Conservation (phyloP, 2,113 vertebrate species). For the Lamprotornis superbus region DNA sequence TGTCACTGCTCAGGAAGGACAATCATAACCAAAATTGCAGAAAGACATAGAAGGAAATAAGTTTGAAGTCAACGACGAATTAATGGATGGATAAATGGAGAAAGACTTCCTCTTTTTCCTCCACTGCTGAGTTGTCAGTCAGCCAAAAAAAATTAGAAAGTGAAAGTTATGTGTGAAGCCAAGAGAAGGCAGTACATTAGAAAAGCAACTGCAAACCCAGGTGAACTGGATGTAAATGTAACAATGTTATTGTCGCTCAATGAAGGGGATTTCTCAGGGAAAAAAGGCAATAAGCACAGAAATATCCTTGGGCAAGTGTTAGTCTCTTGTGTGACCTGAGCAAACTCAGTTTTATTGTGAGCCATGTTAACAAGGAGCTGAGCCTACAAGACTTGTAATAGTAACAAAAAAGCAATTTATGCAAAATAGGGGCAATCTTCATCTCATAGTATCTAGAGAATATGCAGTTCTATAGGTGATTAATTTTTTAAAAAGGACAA, state of each 20-base stretch:
- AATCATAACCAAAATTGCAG: not conserved
- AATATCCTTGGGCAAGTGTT: constrained; percentile 33
- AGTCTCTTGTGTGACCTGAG: constrained; percentile 22
- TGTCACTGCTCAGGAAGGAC: not conserved
- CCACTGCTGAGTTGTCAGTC: not conserved
- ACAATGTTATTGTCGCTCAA: not conserved
- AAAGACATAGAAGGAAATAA: not conserved
- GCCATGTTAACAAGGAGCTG: constrained; percentile 17
- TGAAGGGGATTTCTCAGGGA: not conserved
- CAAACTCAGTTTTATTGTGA: constrained; percentile 32
- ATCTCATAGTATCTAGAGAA: constrained; percentile 11
- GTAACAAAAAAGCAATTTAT: constrained; percentile 49
- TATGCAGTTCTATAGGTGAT: constrained; percentile 28
- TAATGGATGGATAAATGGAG: not conserved
- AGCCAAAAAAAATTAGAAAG: not conserved
- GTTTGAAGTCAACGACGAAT: not conserved
- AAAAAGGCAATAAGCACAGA: constrained; percentile 22
- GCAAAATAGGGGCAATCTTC: constrained; percentile 36
- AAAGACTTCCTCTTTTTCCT: not conserved
- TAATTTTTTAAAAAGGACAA: not conserved
- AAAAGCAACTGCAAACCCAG: not conserved
- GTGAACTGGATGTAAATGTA: not conserved
- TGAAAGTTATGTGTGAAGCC: not conserved
- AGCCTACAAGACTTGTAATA: constrained; percentile 13
- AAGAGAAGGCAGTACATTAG: not conserved